Evolutionary conservation across 2,888 invertebrate genomes (phyloP), one percentile per base, ranked within the genome.

Genomic region (Acleris laterana): DNA sequence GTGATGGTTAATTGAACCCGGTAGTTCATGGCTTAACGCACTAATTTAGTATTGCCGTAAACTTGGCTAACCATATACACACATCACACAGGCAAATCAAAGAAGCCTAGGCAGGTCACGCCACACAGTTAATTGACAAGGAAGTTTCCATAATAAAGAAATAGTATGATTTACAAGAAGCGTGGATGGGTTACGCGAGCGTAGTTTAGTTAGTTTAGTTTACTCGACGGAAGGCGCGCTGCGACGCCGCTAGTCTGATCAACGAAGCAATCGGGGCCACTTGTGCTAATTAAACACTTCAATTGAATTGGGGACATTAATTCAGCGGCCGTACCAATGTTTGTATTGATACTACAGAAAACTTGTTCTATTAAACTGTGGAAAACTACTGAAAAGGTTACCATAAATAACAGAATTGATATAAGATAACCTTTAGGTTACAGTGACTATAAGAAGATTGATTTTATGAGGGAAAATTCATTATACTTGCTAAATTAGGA

Each of bases 221-320:
- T 38, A 38, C 38, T 38, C 13, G 38, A 13, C 13, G 38, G 38
- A 4, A 38, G 38, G 38, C 38, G 13, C 13, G 38, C 38, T 38
- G 82, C 72, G 78, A 79, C 83, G 79, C 85, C 38, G 38, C 38
- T 13, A 11, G 38, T 13, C 38, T 38, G 83, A 88, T 83, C 84
- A 89, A 89, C 90, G 87, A 88, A 89, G 90, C 92, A 92, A 93
- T 93, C 92, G 90, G 84, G 88, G 87, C 93, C 93, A 93, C 93
- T 93, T 93, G 92, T 88, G 86, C 90, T 92, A 92, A 93, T 92
- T 89, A 92, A 92, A 91, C 91, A 89, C 86, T 90, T 89, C 88
- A 91, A 93, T 91, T 92, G 92, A 89, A 92, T 93, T 92, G 91
- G 90, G 90, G 88, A 89, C 92, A 88, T 89, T 91, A 88, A 90